Base-by-base conservation (phyloP, 2,888 invertebrate species). In the Lamellibrachia columna region DNA sequence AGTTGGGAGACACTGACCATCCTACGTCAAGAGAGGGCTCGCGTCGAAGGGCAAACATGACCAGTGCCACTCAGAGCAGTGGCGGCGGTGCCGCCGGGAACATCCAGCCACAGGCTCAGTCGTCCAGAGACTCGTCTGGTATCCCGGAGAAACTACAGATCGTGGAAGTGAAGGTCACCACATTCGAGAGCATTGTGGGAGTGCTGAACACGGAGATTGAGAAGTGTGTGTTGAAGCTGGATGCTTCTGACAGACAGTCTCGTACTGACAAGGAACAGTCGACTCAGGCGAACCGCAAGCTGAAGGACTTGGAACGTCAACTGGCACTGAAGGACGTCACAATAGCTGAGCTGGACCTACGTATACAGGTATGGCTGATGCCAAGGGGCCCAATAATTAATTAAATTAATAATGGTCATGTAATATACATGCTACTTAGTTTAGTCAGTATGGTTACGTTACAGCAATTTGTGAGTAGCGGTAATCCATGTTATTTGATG, bases 201-300 rank as follows among this genome's bases (percentile, higher is more conserved):
- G 92, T 92, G n/a, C 40, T 92, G 8, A 92, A 92, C 55, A 52
- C 90, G 28, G 92, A 92, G 90, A 90, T 90, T 11, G 92, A 92
- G 40, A 92, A 92, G 58, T 90, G 90, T 7, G 75, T 75, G 75
- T 22, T 92, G 11, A 90, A 92, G 90, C 9, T 92, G 90, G 90
- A 92, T 9, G 7, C 90, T 9, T 90, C 90, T 53, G 92, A 92
- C 53, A 52, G 53, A 9, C 90, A 90, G 90, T 53, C 55, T 11
- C 92, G 90, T n/a, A 22, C n/a, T n/a, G 92, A 92, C 28, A 92
- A 90, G 90, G 90, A 92, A 40, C 92, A 92, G 40, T 7, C 90
- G 8, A 28, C 53, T 11, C 11, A 52, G 28, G 53, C 53, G 40
- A 90, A 92, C 53, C 90, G 90, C 28, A 92, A 90, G 53, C 52